These are phyloP conservation scores for Drosophila azteca DNA, from an alignment of 1,140 invertebrate genomes.

Conservation along the genomic window DNA sequence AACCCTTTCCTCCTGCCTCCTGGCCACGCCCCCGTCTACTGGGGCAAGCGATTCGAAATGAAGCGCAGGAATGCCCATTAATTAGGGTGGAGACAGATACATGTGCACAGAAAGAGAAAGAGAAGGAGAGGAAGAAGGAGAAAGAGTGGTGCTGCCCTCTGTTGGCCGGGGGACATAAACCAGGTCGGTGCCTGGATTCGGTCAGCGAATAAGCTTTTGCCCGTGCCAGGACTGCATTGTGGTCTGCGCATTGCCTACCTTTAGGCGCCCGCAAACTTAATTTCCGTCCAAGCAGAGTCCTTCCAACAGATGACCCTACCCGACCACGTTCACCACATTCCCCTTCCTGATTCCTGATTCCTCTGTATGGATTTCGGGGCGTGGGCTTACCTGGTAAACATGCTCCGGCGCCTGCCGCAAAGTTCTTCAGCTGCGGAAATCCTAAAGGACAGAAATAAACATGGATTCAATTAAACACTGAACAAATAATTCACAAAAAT, in stretches of 20 bases:
- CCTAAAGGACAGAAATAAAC: conserved; percentile 77
- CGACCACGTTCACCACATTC: too few species aligned
- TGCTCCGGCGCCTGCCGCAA: conserved; percentile 84
- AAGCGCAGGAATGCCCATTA: conserved; percentile 76
- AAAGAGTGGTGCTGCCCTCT: conserved; percentile 51
- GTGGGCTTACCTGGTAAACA: conserved; percentile 85
- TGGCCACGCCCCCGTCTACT: conserved; percentile 12
- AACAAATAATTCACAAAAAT: background rate
- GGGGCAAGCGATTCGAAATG: conserved; percentile 48
- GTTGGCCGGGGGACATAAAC: conserved; percentile 31
- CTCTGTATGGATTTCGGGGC: background rate
- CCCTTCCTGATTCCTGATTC: too few species aligned
- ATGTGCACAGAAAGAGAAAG: background rate
- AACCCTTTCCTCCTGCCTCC: conserved; percentile 28
- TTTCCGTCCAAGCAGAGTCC: background rate
- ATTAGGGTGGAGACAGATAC: conserved; percentile 51
- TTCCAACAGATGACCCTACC: too few species aligned
- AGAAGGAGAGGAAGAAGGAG: background rate
- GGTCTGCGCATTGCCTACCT: conserved; percentile 57
- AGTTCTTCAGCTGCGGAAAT: conserved; percentile 85
- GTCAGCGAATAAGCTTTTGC: conserved; percentile 11
- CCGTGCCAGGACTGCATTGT: conserved; percentile 21
- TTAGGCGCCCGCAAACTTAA: conserved; percentile 43
- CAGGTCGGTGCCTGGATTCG: background rate
- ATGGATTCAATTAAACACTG: too few species aligned